Base-by-base conservation (phyloP, 2,113 vertebrate species). In the Ptychochromis oligacanthus region DNA sequence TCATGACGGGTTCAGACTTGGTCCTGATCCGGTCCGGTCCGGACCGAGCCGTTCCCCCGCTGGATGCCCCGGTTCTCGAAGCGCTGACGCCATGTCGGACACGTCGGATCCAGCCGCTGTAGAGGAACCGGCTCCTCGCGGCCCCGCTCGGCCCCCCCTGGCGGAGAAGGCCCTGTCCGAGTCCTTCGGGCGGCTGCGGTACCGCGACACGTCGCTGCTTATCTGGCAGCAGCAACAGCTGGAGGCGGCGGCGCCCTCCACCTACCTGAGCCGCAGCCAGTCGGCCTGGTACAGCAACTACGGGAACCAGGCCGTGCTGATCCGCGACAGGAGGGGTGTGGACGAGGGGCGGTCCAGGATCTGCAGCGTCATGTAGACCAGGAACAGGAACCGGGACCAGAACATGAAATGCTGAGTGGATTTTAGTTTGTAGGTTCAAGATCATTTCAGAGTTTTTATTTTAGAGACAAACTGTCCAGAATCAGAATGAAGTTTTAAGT, bases 171-270 rank as follows among this genome's bases (percentile, higher is more conserved):
- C 98, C 2, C 75, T 99, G 90, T 97, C 97, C 0, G 98, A 98
- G 83, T 86, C 93, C 24, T 96, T 94, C 0, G 95, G 93, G 3
- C 94, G 96, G 14, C 95, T 97, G 4, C 91, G 98, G 6, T 99
- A 97, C 95, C 58, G 93, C 20, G 97, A 99, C 95, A 96, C 97
- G 0, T 98, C 98, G 0, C 84, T 99, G 90, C 95, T 98, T 55
- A 95, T 99, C 88, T 99, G 98, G 98, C 97, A 97, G 87, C 98
- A 97, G 93, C 97, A 99, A 93, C 97, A 96, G 2, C 58, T 97
- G 85, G 94, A 97, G 80, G 86, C 83, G 0, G 93, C 89, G 0
- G 96, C 96, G 0, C 97, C 97, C 0, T 86, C 94, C 58, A 97
- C 95, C 0, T 99, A 99, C 94, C 96, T 99, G 88, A 97, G 88